Base-by-base conservation (phyloP, 2,888 invertebrate species). In the Choristoneura rosaceana region DNA sequence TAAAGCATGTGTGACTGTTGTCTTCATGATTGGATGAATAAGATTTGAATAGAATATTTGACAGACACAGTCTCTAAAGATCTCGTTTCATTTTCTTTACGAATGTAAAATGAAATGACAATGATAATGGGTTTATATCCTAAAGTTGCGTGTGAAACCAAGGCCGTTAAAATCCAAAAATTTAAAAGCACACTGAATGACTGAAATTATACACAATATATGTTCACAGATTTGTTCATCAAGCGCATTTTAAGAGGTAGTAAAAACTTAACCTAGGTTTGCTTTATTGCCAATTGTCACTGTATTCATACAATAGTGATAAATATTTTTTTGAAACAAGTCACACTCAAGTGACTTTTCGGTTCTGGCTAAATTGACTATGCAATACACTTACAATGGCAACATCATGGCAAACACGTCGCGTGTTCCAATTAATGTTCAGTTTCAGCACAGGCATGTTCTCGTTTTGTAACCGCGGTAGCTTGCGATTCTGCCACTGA, bases 211-310 rank as follows among this genome's bases (percentile, higher is more conserved):
- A 25, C 25, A 17, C 1, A 15, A 52, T 8, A 15, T 17, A 52
- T 3, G n/a, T n/a, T 47, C 14, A 4, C 14, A 14, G 14, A n/a
- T 47, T n/a, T 47, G 4, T 47, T n/a, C 47, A 47, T 14, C 47
- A 47, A n/a, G 14, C 3, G n/a, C 5, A 12, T 5, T n/a, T n/a
- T 5, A n/a, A 4, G 4, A n/a, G 14, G 47, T 12, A 4, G 47
- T n/a, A 15, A 52, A 15, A 15, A 15, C 15, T 50, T 50, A 47
- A 58, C 14, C 14, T 70, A 64, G 60, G 63, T 63, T 43, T 50
- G 43, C 45, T 70, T 70, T 67, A 71, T 71, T 73, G 73, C 73
- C 69, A 69, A 73, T 71, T 68, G 71, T 68, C 71, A 71, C 71
- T 63, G 58, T 15, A 41, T 25, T 15, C 14, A 52, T 25, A 34